These are phyloP conservation scores for Poecile montanus DNA, from an alignment of 2,797 vertebrate genomes.

Conservation along the genomic window DNA sequence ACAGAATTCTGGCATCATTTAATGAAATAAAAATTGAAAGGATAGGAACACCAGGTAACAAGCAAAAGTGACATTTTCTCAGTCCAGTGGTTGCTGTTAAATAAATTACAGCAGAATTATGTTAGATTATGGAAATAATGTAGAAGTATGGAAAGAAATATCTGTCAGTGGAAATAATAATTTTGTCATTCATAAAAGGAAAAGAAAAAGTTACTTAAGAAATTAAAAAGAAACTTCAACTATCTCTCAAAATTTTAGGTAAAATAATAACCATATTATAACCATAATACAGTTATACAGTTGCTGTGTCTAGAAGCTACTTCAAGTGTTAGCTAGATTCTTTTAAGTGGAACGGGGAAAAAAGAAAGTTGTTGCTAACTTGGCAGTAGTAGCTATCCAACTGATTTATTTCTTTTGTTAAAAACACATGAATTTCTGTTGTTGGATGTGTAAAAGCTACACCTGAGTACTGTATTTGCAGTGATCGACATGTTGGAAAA, in stretches of 20 bases:
- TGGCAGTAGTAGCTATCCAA: neutral
- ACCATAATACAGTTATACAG: neutral
- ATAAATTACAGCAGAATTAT: neutral
- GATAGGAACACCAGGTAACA: neutral
- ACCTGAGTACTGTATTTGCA: constrained; percentile 68
- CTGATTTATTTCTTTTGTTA: neutral
- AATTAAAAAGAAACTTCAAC: neutral
- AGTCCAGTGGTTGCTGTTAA: neutral
- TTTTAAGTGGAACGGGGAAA: neutral
- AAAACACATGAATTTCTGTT: neutral
- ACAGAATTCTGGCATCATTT: neutral
- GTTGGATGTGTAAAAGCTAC: neutral
- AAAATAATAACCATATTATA: neutral
- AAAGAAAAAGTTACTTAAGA: constrained; percentile 27
- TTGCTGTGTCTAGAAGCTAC: neutral
- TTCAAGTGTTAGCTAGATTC: neutral
- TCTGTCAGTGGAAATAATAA: neutral
- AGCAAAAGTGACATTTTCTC: neutral
- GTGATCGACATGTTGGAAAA: constrained; percentile 89
- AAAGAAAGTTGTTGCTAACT: neutral
- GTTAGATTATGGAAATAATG: neutral
- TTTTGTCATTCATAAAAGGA: neutral
- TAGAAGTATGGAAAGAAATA: neutral
- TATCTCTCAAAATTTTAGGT: neutral
- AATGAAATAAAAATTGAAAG: neutral